A percentile compares a stretch with the other conserved stretches of the same genome.
Conservation (phyloP, 2,113 vertebrate genomes). For the Noturus placidus region DNA sequence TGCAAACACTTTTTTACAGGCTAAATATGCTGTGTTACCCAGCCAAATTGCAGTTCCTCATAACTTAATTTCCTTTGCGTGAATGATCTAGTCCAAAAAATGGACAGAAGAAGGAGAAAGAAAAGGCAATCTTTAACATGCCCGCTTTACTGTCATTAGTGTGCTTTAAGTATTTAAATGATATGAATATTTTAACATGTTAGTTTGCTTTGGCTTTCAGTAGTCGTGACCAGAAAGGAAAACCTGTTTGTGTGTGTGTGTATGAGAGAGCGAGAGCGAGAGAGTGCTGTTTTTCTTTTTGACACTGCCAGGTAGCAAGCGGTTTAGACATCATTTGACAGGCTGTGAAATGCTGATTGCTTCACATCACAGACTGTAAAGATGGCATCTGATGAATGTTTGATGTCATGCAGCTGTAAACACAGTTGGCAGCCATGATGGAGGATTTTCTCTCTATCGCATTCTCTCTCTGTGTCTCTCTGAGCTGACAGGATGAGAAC, state of each 20-base stretch:
- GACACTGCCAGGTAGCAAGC: constrained; percentile 73
- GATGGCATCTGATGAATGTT: constrained; percentile 79
- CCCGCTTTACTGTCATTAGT: constrained; percentile 71
- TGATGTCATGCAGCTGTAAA: constrained; percentile 77
- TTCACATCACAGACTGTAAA: constrained; percentile 78
- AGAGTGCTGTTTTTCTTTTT: constrained; percentile 65
- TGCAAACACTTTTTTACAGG: constrained; percentile 23
- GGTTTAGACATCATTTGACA: constrained; percentile 74
- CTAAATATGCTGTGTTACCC: constrained; percentile 61
- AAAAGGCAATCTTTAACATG: constrained; percentile 68
- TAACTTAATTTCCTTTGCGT: constrained; percentile 64
- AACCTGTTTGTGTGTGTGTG: constrained; percentile 46
- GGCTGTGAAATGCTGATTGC: constrained; percentile 80
- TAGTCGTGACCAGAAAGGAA: constrained; percentile 65
- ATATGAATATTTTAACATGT: constrained; percentile 76
- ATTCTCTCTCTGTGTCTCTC: constrained; percentile 14
- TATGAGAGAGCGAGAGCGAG: constrained; percentile 32
- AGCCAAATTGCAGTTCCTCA: constrained; percentile 63
- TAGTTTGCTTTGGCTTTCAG: constrained; percentile 67
- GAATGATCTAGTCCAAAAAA: constrained; percentile 63
- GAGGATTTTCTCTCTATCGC: constrained; percentile 52
- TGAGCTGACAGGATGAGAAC: constrained; percentile 67
- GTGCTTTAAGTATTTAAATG: constrained; percentile 74
- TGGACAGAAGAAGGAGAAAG: constrained; percentile 46
- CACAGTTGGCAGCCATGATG: constrained; percentile 74